Base-by-base conservation (phyloP, 1,140 invertebrate species). In the Euwallacea fornicatus region DNA sequence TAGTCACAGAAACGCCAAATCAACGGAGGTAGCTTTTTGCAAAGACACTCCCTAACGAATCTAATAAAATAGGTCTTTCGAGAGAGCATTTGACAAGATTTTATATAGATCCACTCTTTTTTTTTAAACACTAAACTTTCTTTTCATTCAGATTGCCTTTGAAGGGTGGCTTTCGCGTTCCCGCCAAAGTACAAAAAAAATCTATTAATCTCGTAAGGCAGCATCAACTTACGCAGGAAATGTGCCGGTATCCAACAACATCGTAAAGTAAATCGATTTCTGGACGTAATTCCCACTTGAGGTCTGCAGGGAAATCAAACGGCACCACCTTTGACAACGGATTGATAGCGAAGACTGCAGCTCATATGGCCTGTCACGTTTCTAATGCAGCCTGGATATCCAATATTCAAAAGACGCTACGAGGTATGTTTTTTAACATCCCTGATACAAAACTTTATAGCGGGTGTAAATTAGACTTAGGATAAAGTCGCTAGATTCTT, bases 331-430 rank as follows among this genome's bases (percentile, higher is more conserved):
- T 63, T 63, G 61, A 63, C 61, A 63, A 33, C 10, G 61, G 33
- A 63, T 63, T 63, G 61, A 63, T 63, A 47, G 44, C 42, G 44
- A 63, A 63, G 21, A 56, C 11, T 56, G 8, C 59, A 42, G 15
- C 7, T 61, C 59, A 61, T 61, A 61, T 61, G 55, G 33, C 55
- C 15, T 21, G 55, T 58, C 13, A 58, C 55, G 55, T 58, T 58
- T 58, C 15, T 58, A 16, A 58, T 58, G 55, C 55, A 58, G 33
- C 16, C 33, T 16, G 15, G 16, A 21, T 16, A 58, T 58, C 3
- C 15, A 58, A 33, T 58, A 58, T 58, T 58, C 55, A 58, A 13
- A 33, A 16, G n/a, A 21, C 21, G 55, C 33, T 58, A 33, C 55
- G 21, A 4, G 21, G 21, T 33, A 33, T 33, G 21, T 33, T 33